A percentile compares a stretch with the other conserved stretches of the same genome.
phyloP scores from a whole-genome alignment of 2,888 invertebrate genomes.

The Acleris cristana region DNA sequence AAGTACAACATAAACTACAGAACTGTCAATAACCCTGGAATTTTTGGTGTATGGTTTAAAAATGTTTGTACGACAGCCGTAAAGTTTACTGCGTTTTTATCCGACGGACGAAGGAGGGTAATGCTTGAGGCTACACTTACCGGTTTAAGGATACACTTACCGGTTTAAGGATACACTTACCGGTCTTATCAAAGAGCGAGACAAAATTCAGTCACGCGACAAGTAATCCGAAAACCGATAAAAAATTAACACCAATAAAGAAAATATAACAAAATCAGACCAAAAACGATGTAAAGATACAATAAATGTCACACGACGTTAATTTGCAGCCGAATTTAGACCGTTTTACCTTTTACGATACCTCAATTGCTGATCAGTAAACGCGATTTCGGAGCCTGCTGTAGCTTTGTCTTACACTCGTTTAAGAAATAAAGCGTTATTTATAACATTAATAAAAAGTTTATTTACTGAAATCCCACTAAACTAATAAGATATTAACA shows the following conservation, averaged over 20 bases:
- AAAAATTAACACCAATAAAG: conserved; percentile 17
- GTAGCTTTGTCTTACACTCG: background rate
- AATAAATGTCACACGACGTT: conserved; percentile 21
- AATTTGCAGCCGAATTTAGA: conserved; percentile 26
- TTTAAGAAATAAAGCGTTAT: background rate
- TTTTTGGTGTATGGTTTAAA: background rate
- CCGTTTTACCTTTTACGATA: conserved; percentile 34
- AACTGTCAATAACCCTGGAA: background rate
- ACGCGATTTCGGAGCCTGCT: conserved; percentile 3
- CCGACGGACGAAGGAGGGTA: no score
- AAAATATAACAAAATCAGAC: conserved; percentile 19
- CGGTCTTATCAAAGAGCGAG: background rate
- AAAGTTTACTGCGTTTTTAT: background rate
- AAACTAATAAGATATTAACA: no score
- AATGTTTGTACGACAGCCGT: conserved; percentile 1
- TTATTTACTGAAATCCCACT: no score
- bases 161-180: background rate
- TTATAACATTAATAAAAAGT: no score
- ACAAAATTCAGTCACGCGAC: conserved; percentile 15
- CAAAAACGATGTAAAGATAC: conserved; percentile 13
- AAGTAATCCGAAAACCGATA: conserved; percentile 7
- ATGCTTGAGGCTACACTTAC: no score
- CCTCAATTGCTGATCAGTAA: conserved; percentile 26
- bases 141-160: background rate
- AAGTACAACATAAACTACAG: background rate